These are phyloP conservation scores for Paedocypris sp. DNA, from an alignment of 2,113 vertebrate genomes.

Conservation along the genomic window DNA sequence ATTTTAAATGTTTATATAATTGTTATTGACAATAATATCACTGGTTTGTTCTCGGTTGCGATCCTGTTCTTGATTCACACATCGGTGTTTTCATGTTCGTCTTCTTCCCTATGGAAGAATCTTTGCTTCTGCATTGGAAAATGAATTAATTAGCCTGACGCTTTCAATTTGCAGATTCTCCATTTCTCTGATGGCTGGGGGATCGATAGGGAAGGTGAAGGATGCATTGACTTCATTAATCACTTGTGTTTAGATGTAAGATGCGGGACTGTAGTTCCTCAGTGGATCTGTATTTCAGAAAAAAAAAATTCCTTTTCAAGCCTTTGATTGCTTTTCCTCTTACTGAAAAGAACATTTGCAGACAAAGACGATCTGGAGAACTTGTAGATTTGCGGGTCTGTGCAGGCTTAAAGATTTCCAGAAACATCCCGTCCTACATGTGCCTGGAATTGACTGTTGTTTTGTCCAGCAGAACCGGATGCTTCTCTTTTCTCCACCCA, in stretches of 20 bases:
- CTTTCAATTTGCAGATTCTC: slow-evolving; percentile 27
- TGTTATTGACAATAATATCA: too few species aligned
- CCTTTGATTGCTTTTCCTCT: too few species aligned
- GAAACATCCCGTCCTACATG: slow-evolving; percentile 26
- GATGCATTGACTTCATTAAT: slow-evolving; percentile 41
- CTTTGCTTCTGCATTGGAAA: slow-evolving; percentile 27
- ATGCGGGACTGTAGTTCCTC: not conserved
- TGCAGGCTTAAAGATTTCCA: too few species aligned
- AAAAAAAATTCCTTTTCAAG: too few species aligned
- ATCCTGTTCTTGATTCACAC: not conserved
- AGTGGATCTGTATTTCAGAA: too few species aligned
- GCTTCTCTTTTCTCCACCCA: slow-evolving; percentile 25
- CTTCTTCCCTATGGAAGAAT: not conserved
- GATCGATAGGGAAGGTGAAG: slow-evolving; percentile 46
- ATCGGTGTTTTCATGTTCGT: not conserved
- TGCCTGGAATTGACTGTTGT: not conserved
- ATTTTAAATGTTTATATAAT: too few species aligned
- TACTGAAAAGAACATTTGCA: too few species aligned
- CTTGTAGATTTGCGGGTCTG: too few species aligned
- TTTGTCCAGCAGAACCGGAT: slow-evolving; percentile 38
- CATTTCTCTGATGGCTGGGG: slow-evolving; percentile 31
- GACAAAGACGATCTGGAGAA: too few species aligned
- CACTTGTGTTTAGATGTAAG: slow-evolving; percentile 13
- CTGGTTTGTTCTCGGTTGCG: not conserved
- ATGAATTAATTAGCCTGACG: slow-evolving; percentile 32